These are phyloP conservation scores for Gallinago media DNA, from an alignment of 2,113 vertebrate species.

Conservation along the genomic window DNA sequence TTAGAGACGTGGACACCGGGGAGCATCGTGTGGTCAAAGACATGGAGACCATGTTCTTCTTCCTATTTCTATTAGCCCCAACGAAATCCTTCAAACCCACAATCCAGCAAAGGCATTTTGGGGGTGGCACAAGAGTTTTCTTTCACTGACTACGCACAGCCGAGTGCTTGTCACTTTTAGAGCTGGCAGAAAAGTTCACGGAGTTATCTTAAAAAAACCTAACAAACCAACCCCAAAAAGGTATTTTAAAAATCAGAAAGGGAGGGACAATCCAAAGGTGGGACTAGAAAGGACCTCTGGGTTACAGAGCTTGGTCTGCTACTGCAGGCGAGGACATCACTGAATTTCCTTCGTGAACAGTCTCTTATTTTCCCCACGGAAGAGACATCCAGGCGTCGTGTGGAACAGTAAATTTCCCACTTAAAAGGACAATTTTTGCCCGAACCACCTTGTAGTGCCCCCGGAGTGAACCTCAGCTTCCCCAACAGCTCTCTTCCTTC, in stretches of 20 bases:
- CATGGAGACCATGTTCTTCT: fast-evolving
- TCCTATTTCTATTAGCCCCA: fast-evolving
- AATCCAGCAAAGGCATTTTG: background rate
- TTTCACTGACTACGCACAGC: background rate
- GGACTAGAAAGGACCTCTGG: background rate
- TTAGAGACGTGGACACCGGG: fast-evolving
- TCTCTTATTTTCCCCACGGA: background rate
- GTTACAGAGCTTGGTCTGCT: background rate
- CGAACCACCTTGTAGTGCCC: background rate
- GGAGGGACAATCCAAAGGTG: fast-evolving
- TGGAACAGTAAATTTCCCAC: background rate
- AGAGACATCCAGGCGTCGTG: background rate
- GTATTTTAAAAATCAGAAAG: background rate
- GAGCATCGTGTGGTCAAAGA: fast-evolving
- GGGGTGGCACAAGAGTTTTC: background rate
- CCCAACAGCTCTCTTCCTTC: background rate
- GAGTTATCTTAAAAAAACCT: background rate
- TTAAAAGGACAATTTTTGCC: background rate
- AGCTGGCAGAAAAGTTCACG: background rate
- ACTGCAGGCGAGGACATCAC: background rate
- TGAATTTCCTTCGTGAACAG: background rate
- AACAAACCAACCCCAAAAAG: background rate
- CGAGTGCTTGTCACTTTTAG: fast-evolving
- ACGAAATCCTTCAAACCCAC: background rate
- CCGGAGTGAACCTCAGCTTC: background rate